Evolutionary conservation across 2,797 vertebrate species (phyloP).

Genomic region (Botia kubotai): DNA sequence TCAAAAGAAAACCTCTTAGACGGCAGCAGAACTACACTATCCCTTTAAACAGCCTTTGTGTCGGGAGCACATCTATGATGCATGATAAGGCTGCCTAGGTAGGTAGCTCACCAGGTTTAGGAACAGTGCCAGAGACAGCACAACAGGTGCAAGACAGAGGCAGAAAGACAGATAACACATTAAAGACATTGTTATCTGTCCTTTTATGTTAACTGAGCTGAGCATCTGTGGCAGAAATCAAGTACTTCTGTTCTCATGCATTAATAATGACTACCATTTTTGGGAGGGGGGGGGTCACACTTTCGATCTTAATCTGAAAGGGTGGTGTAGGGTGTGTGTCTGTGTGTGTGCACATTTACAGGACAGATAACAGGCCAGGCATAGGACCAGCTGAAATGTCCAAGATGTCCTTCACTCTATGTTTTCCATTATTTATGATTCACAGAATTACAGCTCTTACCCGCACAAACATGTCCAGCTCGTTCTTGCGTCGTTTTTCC

Average conservation of each 20-base stretch:
- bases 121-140: background rate
- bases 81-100: background rate
- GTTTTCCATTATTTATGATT: background rate
- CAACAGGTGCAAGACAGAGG: background rate
- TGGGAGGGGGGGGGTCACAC: constrained; percentile 59
- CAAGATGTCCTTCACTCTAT: background rate
- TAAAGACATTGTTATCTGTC: constrained; percentile 1
- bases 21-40: too few relatives aligned
- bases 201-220: constrained; percentile 48
- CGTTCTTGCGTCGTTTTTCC: constrained; percentile 93
- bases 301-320: constrained; percentile 62
- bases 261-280: constrained; percentile 72
- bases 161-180: background rate
- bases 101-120: background rate
- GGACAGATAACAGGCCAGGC: background rate
- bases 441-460: constrained; percentile 73
- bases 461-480: constrained; percentile 97
- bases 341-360: constrained; percentile 17
- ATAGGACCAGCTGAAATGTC: background rate
- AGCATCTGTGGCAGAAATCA: constrained; percentile 61
- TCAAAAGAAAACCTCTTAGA: background rate
- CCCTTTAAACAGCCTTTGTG: too few relatives aligned
- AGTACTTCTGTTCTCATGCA: constrained; percentile 72
- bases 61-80: background rate
- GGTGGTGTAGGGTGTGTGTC: background rate